Conservation (phyloP, 64 coral and sea anemone genomes). For the Montipora foliosa region DNA sequence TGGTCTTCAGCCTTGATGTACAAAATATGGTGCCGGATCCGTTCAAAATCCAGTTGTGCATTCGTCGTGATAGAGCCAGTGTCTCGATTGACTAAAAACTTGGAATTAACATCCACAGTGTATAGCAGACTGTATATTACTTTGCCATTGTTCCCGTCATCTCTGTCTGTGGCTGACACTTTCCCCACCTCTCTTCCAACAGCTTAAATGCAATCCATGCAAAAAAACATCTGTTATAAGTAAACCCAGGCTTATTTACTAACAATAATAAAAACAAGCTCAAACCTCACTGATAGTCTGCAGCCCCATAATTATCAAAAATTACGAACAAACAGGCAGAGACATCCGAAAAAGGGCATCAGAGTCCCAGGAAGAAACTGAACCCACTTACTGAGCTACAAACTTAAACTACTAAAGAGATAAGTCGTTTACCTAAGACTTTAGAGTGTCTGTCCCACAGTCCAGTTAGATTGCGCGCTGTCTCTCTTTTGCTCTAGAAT, state of each 20-base stretch:
- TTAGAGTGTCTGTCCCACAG: too few relatives aligned
- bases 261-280: too few relatives aligned
- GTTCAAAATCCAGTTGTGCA: constrained; percentile 63
- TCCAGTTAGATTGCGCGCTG: too few relatives aligned
- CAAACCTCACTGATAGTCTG: too few relatives aligned
- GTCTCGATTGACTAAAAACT: constrained; percentile 52
- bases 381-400: too few relatives aligned
- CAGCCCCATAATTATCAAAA: too few relatives aligned
- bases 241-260: background rate
- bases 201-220: background rate
- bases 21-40: constrained; percentile 45
- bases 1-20: constrained; percentile 62
- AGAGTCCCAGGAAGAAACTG: too few relatives aligned
- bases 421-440: too few relatives aligned
- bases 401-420: too few relatives aligned
- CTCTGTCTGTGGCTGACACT: constrained; percentile 67
- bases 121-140: constrained; percentile 62
- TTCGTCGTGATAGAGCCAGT: constrained; percentile 52
- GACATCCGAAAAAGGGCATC: too few relatives aligned
- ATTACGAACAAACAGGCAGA: too few relatives aligned
- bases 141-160: constrained; percentile 39
- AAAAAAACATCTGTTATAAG: background rate
- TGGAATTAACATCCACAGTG: constrained; percentile 39
- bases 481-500: too few relatives aligned
- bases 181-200: background rate